These are phyloP conservation scores for Zhuqinia jingwanae DNA, from an alignment of 2,888 invertebrate genomes.

Conservation along the genomic window DNA sequence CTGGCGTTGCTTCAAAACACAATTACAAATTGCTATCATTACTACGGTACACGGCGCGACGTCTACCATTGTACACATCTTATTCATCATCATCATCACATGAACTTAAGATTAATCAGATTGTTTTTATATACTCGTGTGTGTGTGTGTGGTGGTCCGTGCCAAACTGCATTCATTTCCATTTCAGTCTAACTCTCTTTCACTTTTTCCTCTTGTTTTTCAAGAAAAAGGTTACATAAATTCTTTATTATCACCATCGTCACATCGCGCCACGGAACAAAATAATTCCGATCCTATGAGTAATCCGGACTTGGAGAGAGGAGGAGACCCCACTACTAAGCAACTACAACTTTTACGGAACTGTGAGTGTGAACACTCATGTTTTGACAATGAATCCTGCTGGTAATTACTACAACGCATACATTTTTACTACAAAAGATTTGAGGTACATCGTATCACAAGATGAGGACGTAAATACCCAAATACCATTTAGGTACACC, in stretches of 20 bases:
- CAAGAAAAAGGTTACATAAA: constrained; percentile 40
- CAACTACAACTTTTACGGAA: background rate
- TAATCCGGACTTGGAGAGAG: background rate
- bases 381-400: background rate
- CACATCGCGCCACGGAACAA: background rate
- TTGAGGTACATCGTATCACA: constrained; percentile 14
- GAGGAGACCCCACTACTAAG: background rate
- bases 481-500: constrained; percentile 50
- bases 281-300: constrained; percentile 62
- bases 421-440: background rate
- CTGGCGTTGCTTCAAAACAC: constrained; percentile 46
- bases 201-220: no score
- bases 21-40: no score
- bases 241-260: no score
- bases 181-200: constrained; percentile 67
- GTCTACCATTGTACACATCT: no score
- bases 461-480: constrained; percentile 49
- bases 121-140: background rate
- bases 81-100: constrained; percentile 33
- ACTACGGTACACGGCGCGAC: no score
- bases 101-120: constrained; percentile 51
- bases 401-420: background rate
- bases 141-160: background rate
- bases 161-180: constrained; percentile 65
- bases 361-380: background rate